phyloP scores from a whole-genome alignment of 2,888 invertebrate species.

The Polyommatus icarus region DNA sequence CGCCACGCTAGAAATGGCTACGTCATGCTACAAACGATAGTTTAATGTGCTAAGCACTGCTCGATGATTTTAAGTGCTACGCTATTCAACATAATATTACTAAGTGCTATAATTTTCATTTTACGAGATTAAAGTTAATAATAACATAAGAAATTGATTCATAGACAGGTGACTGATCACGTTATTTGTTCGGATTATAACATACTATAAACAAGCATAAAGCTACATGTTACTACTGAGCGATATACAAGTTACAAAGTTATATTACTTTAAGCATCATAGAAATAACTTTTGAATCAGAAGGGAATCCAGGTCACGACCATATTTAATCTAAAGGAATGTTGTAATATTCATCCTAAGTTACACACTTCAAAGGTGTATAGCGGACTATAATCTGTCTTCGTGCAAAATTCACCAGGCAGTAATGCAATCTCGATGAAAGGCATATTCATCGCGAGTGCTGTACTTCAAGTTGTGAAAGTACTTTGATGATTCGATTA shows the following conservation, averaged over 20 bases:
- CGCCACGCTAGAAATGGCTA: too few species aligned
- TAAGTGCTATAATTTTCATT: too few species aligned
- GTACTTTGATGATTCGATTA: not conserved
- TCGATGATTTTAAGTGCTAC: too few species aligned
- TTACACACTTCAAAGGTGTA: constrained; percentile 4
- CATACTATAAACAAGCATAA: too few species aligned
- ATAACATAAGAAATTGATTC: too few species aligned
- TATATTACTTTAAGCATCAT: not conserved
- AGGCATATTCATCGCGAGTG: constrained; percentile 1
- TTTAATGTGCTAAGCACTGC: too few species aligned
- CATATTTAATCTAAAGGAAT: not conserved
- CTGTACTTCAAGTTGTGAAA: not conserved
- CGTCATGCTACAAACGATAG: too few species aligned
- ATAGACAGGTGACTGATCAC: too few species aligned
- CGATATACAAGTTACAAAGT: not conserved
- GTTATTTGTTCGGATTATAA: too few species aligned
- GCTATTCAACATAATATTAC: too few species aligned
- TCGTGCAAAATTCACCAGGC: constrained; percentile 5
- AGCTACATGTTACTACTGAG: not conserved
- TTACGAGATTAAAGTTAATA: too few species aligned
- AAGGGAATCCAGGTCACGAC: not conserved
- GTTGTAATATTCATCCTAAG: not conserved
- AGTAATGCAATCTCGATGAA: constrained; percentile 17
- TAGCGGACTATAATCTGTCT: constrained; percentile 12
- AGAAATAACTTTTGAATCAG: not conserved